These are phyloP conservation scores for Apotomis capreana DNA, from an alignment of 2,888 invertebrate genomes.

Conservation along the genomic window DNA sequence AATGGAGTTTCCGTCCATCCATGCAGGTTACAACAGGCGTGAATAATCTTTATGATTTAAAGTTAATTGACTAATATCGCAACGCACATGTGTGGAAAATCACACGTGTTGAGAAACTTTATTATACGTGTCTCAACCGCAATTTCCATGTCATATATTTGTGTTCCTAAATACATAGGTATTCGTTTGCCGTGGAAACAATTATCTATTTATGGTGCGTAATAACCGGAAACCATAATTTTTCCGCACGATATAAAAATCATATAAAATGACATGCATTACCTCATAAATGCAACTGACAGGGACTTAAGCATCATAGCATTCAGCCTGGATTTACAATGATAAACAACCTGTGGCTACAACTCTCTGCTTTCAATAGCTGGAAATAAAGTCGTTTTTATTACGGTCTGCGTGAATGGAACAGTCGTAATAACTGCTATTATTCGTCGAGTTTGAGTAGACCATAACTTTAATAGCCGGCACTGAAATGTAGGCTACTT, in stretches of 20 bases:
- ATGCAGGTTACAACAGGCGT: background rate
- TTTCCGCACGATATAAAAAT: constrained; percentile 7
- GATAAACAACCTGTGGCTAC: background rate
- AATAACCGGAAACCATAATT: constrained; percentile 9
- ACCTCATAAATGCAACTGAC: constrained; percentile 33
- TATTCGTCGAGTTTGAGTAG: constrained; percentile 34
- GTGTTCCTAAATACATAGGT: background rate
- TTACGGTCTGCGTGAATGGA: background rate
- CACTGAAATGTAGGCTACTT: constrained; percentile 22
- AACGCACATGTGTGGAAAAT: constrained; percentile 8
- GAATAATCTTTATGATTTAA: constrained; percentile 13
- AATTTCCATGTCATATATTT: background rate
- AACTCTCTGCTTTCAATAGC: background rate
- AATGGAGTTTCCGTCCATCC: background rate
- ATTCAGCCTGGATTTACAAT: constrained; percentile 31
- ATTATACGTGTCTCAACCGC: background rate
- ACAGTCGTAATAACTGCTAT: constrained; percentile 32
- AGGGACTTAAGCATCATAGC: constrained; percentile 26
- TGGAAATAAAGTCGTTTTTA: constrained; percentile 12
- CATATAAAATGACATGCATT: constrained; percentile 24
- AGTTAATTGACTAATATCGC: constrained; percentile 23
- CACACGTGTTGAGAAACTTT: constrained; percentile 14
- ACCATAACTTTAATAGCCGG: constrained; percentile 19
- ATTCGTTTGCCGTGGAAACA: background rate
- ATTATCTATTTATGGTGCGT: background rate